Percentiles rank a stretch among this genome's conserved stretches.
Conservation (phyloP, 2,113 vertebrate species). For the Myiozetetes cayanensis region DNA sequence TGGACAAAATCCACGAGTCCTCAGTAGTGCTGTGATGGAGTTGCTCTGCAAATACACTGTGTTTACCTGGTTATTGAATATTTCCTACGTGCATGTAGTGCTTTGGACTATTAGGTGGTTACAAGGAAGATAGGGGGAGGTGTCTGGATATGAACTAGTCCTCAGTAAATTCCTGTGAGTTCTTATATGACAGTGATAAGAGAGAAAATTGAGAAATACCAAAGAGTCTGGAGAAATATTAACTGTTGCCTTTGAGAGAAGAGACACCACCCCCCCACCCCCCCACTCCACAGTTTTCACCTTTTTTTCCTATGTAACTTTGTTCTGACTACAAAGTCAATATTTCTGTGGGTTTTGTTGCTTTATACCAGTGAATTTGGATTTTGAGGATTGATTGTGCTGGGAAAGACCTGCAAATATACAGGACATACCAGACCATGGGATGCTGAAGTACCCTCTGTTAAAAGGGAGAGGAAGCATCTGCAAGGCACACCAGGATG, state of each 20-base stretch:
- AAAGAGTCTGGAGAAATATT: neutral
- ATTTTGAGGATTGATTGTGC: neutral
- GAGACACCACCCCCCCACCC: no score
- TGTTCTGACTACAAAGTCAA: neutral
- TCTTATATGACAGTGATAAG: neutral
- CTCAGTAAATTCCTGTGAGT: neutral
- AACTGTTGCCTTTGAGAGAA: neutral
- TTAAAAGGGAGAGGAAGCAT: neutral
- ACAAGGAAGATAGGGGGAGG: neutral
- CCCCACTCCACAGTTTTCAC: neutral
- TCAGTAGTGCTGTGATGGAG: neutral
- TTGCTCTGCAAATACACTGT: neutral
- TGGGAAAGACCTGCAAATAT: neutral
- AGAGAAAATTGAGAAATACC: neutral
- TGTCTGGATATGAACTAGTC: neutral
- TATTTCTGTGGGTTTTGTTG: neutral
- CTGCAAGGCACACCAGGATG: neutral
- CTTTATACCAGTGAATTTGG: neutral
- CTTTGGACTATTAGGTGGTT: neutral
- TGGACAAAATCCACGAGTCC: neutral
- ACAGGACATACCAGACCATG: accelerated
- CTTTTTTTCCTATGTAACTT: neutral
- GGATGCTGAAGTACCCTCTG: neutral
- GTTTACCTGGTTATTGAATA: neutral
- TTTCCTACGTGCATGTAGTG: neutral